These are phyloP conservation scores for Frieseomelitta varia DNA, from an alignment of 1,140 invertebrate genomes.

Conservation along the genomic window DNA sequence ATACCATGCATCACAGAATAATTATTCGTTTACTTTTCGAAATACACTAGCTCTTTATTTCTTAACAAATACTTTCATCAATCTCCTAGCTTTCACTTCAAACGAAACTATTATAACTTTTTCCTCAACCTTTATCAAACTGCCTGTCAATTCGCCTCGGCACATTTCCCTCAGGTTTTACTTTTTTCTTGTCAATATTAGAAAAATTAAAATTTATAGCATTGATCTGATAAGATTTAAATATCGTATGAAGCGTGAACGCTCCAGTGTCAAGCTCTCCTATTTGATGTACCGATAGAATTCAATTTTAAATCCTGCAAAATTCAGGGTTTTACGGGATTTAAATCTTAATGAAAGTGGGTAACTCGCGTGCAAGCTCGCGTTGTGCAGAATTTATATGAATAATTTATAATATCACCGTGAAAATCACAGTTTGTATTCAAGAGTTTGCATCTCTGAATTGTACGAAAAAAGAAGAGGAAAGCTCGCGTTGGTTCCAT, in stretches of 20 bases:
- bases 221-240: background rate
- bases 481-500: background rate
- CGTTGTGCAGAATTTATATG: background rate
- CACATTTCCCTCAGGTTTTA: too few species aligned
- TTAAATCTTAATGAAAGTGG: background rate
- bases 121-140: too few species aligned
- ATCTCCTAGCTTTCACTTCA: too few species aligned
- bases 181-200: too few species aligned
- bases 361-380: background rate
- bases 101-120: too few species aligned
- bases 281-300: background rate
- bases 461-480: constrained; percentile 8
- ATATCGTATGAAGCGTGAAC: background rate
- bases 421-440: constrained; percentile 1
- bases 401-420: too few species aligned
- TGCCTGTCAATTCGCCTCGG: too few species aligned
- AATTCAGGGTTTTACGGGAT: background rate
- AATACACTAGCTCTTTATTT: too few species aligned
- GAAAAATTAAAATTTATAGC: too few species aligned
- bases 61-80: too few species aligned
- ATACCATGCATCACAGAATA: too few species aligned
- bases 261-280: background rate
- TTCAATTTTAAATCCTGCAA: background rate
- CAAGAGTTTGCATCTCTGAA: background rate
- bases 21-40: too few species aligned